Evolutionary conservation across 2,113 vertebrate species (phyloP).

Genomic region (Tachuris rubrigastra): DNA sequence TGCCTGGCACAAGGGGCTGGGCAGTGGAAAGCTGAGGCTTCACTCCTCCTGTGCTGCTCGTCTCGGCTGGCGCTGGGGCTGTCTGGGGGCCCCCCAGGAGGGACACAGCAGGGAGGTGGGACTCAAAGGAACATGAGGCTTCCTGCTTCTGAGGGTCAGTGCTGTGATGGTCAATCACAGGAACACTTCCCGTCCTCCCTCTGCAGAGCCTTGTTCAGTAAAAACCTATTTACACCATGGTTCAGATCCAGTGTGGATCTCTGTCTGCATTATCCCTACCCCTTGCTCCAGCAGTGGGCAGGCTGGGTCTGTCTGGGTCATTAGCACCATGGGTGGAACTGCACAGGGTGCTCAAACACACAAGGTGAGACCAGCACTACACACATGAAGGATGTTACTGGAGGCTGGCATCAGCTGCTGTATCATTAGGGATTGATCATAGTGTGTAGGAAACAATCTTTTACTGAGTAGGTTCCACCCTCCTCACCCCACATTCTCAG

Average conservation of each 20-base stretch:
- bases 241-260: not conserved
- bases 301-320: not conserved
- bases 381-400: not conserved
- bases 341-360: not conserved
- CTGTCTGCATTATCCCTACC: not conserved
- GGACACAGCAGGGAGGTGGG: not conserved
- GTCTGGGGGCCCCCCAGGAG: not conserved
- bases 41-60: not conserved
- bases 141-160: not conserved
- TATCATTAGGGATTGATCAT: not conserved
- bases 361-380: not conserved
- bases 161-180: not conserved
- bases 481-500: not conserved
- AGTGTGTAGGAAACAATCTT: not conserved
- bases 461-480: not conserved
- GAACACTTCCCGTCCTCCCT: not conserved
- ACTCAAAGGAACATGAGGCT: not conserved
- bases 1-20: not conserved
- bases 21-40: not conserved
- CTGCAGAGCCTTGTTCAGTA: not conserved
- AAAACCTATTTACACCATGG: not conserved
- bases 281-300: rapidly evolving
- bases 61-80: not conserved
- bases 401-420: not conserved
- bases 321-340: not conserved